phyloP scores from a whole-genome alignment of 92 coral and sea anemone genomes.

The Anthopleura xanthogrammica region DNA sequence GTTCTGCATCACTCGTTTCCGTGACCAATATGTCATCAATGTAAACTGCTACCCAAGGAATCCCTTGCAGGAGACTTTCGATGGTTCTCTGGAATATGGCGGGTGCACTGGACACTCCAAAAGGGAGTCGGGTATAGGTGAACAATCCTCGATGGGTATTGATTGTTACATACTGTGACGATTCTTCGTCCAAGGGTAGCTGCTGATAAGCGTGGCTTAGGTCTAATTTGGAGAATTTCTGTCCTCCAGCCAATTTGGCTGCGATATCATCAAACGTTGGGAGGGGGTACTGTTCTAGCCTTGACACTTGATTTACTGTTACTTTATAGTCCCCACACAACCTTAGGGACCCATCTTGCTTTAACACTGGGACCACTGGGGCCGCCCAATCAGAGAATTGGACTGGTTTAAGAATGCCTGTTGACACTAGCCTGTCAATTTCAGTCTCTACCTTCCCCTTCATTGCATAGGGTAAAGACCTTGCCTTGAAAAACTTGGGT shows the following conservation, averaged over 20 bases:
- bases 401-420: not conserved
- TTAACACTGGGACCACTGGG: not conserved
- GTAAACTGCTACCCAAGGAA: slow-evolving; percentile 4
- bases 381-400: not conserved
- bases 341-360: slow-evolving; percentile 33
- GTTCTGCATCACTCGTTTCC: no score
- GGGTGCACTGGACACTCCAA: slow-evolving; percentile 28
- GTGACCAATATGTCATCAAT: no score
- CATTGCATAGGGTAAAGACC: not conserved
- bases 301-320: slow-evolving; percentile 40
- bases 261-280: slow-evolving; percentile 49
- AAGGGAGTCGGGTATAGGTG: slow-evolving; percentile 25
- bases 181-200: slow-evolving; percentile 34
- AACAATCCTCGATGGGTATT: slow-evolving; percentile 29
- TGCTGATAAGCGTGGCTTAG: slow-evolving; percentile 56
- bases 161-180: slow-evolving; percentile 31
- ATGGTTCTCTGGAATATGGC: slow-evolving; percentile 36
- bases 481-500: not conserved
- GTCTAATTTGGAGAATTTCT: slow-evolving; percentile 31
- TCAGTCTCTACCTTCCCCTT: not conserved
- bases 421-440: not conserved
- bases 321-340: slow-evolving; percentile 58
- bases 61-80: slow-evolving; percentile 21
- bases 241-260: slow-evolving; percentile 30
- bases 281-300: slow-evolving; percentile 26